Conservation (phyloP, 2,888 invertebrate species). For the Lochmaea capreae region DNA sequence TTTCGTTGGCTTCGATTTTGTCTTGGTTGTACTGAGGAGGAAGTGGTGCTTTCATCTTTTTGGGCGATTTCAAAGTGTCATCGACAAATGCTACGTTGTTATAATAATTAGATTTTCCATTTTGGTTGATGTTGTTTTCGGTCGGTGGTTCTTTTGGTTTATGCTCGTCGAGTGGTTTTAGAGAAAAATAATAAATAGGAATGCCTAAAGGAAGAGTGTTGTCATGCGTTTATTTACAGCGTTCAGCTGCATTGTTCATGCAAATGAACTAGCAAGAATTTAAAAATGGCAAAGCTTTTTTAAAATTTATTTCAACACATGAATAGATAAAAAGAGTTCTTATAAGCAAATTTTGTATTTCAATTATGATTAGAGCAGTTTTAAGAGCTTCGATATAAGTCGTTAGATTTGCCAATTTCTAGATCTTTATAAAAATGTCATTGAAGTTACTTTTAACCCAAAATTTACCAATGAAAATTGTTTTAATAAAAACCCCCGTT, state of each 20-base stretch:
- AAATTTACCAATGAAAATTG: not conserved
- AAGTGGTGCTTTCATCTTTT: constrained; percentile 41
- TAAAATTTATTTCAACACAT: not conserved
- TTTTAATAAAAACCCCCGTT: too few relatives aligned
- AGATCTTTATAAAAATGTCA: not conserved
- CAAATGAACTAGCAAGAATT: constrained; percentile 22
- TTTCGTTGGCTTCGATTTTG: constrained; percentile 40
- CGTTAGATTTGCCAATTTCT: not conserved
- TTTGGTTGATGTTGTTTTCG: constrained; percentile 1
- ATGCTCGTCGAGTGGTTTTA: constrained; percentile 48
- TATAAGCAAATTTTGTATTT: too few relatives aligned
- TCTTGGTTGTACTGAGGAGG: constrained; percentile 42
- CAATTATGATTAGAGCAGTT: not conserved
- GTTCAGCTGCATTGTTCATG: constrained; percentile 33
- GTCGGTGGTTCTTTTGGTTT: constrained; percentile 42
- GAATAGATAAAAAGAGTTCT: too few relatives aligned
- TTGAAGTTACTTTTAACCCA: not conserved
- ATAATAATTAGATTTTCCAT: constrained; percentile 25
- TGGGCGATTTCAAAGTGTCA: constrained; percentile 25
- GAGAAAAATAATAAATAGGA: constrained; percentile 60
- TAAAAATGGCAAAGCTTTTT: constrained; percentile 18
- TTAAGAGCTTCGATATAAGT: not conserved
- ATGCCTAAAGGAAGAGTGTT: constrained; percentile 58
- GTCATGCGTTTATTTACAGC: constrained; percentile 58
- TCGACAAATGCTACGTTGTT: constrained; percentile 35